These are phyloP conservation scores for Sinonovacula constricta DNA, from an alignment of 1,140 invertebrate genomes.

Conservation along the genomic window DNA sequence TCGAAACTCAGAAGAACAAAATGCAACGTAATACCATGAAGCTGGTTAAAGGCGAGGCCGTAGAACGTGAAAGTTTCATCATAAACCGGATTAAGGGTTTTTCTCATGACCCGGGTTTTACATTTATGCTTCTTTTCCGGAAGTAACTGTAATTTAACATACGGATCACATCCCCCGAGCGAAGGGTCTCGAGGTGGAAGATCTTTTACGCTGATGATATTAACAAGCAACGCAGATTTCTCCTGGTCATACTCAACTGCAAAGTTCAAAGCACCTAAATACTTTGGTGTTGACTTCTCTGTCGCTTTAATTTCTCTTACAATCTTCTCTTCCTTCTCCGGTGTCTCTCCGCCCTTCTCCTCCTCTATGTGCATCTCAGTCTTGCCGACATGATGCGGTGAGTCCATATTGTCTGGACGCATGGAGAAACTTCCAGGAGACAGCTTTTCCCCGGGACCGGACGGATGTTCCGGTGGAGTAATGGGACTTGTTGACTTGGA, in stretches of 20 bases:
- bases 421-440: constrained; percentile 60
- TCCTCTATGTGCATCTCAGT: constrained; percentile 72
- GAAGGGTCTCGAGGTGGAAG: constrained; percentile 71
- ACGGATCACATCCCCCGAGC: constrained; percentile 90
- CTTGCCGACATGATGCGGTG: constrained; percentile 53
- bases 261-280: constrained; percentile 90
- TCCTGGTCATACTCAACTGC: constrained; percentile 88
- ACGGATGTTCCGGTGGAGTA: constrained; percentile 61
- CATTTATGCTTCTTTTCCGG: constrained; percentile 93
- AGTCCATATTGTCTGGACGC: constrained; percentile 56
- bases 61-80: constrained; percentile 94
- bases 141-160: constrained; percentile 91
- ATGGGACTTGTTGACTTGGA: constrained; percentile 73
- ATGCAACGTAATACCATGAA: constrained; percentile 87
- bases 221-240: constrained; percentile 93
- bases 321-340: constrained; percentile 58
- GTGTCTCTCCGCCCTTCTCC: constrained; percentile 79
- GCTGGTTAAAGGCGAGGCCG: constrained; percentile 84
- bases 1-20: constrained; percentile 93
- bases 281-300: constrained; percentile 76
- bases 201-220: constrained; percentile 85
- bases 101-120: constrained; percentile 90
- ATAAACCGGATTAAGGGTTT: constrained; percentile 91
- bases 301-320: constrained; percentile 56
- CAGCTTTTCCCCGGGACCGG: constrained; percentile 55